Base-by-base conservation (phyloP, 2,113 vertebrate species). In the Stigmatopora nigra region DNA sequence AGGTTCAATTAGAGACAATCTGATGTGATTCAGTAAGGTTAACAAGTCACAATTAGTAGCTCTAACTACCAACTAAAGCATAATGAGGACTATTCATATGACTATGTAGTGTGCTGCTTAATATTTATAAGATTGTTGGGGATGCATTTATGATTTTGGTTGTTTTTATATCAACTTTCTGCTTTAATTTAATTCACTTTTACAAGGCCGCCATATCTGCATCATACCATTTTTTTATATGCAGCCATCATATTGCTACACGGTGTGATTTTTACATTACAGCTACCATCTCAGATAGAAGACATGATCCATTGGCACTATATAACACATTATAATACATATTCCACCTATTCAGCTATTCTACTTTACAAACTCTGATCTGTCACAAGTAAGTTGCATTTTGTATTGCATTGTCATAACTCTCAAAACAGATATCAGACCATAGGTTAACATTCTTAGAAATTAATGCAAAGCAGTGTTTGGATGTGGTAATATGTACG, bases 261-360 rank as follows among this genome's bases (percentile, higher is more conserved):
- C 25, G n/a, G 63, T 63, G 69, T 47, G 48, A 70, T 60, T 61
- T 61, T 59, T 41, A 36, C 57, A 41, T 35, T 36, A 36, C 56
- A 58, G 13, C 10, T 31, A 7, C 22, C 7, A n/a, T n/a, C 16
- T 36, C 19, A 10, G 17, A 20, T 20, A 10, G 19, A 52, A n/a
- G 9, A 20, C n/a, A 52, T 52, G 49, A 52, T 38, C 35, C 57
- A 4, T 41, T 9, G 5, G 36, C n/a, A 59, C 10, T 14, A 12
- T 14, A 12, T 20, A 45, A 61, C 10, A 58, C 9, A 10, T 45
- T 12, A 20, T 20, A 45, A 20, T 7, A 45, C 38, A 11, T 20
- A 45, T 61, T 14, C 59, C 19, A 61, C 2, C 22, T 5, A 20
- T 41, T n/a, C 38, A 20, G 38, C 5, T n/a, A n/a, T n/a, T 19